Evolutionary conservation across 2,888 invertebrate genomes (phyloP).

Genomic region (Trichacis sp.): DNA sequence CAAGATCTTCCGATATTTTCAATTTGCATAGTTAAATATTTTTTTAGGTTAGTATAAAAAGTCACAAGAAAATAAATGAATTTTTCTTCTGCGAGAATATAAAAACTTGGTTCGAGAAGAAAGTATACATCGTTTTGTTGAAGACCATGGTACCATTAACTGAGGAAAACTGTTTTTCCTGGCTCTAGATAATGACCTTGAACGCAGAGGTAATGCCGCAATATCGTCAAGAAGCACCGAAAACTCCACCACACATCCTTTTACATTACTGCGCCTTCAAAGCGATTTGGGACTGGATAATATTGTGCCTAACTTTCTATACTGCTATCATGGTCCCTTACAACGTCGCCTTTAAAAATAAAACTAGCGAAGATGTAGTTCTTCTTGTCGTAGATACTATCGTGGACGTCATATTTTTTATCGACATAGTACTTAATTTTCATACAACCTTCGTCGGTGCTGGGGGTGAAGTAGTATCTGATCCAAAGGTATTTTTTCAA

Average conservation of each 20-base stretch:
- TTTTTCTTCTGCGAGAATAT: no score
- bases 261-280: slow-evolving; percentile 99
- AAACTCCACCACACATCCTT: slow-evolving; percentile 99
- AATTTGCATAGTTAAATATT: no score
- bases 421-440: slow-evolving; percentile 99
- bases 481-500: slow-evolving; percentile 85
- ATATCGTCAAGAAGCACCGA: slow-evolving; percentile 99
- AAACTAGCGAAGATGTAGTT: slow-evolving; percentile 96
- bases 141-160: no score
- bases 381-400: slow-evolving; percentile 96
- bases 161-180: neutral
- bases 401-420: slow-evolving; percentile 99
- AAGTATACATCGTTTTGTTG: no score
- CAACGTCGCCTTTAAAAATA: slow-evolving; percentile 99
- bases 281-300: slow-evolving; percentile 99
- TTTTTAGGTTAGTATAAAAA: no score
- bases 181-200: slow-evolving; percentile 90
- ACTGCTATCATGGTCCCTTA: slow-evolving; percentile 99
- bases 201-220: slow-evolving; percentile 98
- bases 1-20: no score
- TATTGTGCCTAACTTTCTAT: slow-evolving; percentile 99
- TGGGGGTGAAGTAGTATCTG: slow-evolving; percentile 96
- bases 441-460: slow-evolving; percentile 99
- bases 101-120: no score
- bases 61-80: no score